Base-by-base conservation (phyloP, 2,113 vertebrate species). In the Brachionichthys hirsutus region DNA sequence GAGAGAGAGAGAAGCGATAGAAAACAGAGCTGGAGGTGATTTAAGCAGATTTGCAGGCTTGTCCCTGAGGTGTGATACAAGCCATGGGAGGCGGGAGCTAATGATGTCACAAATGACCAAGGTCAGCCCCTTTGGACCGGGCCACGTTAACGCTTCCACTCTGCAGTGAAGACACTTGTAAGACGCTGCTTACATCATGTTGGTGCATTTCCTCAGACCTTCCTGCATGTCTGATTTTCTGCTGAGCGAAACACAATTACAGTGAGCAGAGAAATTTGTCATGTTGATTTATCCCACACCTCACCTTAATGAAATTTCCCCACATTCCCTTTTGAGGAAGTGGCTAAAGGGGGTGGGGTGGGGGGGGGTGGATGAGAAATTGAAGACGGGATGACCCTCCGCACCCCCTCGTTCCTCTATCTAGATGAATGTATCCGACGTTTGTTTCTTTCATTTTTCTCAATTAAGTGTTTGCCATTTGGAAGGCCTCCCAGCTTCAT, bases 401-500 rank as follows among this genome's bases (percentile, higher is more conserved):
- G 49, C 47, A 56, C 57, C 53, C 24, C 30, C 42, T 11, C 34
- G 53, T 66, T 55, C 67, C 44, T 79, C 62, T 62, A 52, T 73
- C 82, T 80, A 85, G 87, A 89, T 71, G 63, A 91, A 89, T 90
- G 86, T 85, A 85, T 80, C 55, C 22, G 57, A 50, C 53, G 41
- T 36, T 54, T 81, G 78, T 78, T 68, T 51, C 55, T 68, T 80
- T 80, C 74, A 87, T 90, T 89, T 85, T 87, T 90, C 82, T 90
- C 82, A 89, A 90, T 92, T 89, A 90, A 72, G 72, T 42, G 7
- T 81, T 85, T 83, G 70, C 81, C 51, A 77, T 87, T 87, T 88
- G 85, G 85, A 83, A 66, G 13, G 62, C 67, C 77, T 87, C 81
- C 85, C 80, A 41, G 87, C 72, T 77, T 75, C 80, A 70, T 75